Conservation (phyloP, 2,888 invertebrate genomes). For the Diaperis boleti region DNA sequence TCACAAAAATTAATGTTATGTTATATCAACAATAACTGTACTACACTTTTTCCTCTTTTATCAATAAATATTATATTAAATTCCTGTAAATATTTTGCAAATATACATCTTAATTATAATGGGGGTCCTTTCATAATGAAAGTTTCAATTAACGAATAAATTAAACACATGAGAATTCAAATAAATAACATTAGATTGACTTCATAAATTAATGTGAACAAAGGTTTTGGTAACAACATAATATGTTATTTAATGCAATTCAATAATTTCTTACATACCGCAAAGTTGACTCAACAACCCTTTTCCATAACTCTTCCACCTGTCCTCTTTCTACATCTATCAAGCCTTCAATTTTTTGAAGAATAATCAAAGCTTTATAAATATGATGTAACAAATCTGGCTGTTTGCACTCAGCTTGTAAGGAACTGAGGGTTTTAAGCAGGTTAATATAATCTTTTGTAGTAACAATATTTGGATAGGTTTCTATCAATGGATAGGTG, state of each 20-base stretch:
- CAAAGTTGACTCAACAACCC: constrained; percentile 63
- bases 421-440: constrained; percentile 62
- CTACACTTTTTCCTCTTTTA: constrained; percentile 64
- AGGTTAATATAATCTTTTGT: constrained; percentile 61
- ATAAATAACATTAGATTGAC: too few species aligned
- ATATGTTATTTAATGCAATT: too few species aligned
- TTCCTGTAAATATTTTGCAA: too few species aligned
- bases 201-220: too few species aligned
- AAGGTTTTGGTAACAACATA: too few species aligned
- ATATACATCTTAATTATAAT: too few species aligned
- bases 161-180: too few species aligned
- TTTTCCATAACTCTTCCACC: constrained; percentile 58
- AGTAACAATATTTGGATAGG: constrained; percentile 64
- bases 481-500: constrained; percentile 60
- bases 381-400: constrained; percentile 60
- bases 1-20: not conserved
- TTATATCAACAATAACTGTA: constrained; percentile 64
- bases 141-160: too few species aligned
- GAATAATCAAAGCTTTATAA: constrained; percentile 59
- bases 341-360: constrained; percentile 49
- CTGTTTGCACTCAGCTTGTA: constrained; percentile 59
- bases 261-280: too few species aligned
- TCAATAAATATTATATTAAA: too few species aligned
- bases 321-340: constrained; percentile 38
- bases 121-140: too few species aligned